Percentiles rank a stretch among this genome's conserved stretches.
Conservation (phyloP, 2,797 vertebrate species). For the Acropternis orthonyx region DNA sequence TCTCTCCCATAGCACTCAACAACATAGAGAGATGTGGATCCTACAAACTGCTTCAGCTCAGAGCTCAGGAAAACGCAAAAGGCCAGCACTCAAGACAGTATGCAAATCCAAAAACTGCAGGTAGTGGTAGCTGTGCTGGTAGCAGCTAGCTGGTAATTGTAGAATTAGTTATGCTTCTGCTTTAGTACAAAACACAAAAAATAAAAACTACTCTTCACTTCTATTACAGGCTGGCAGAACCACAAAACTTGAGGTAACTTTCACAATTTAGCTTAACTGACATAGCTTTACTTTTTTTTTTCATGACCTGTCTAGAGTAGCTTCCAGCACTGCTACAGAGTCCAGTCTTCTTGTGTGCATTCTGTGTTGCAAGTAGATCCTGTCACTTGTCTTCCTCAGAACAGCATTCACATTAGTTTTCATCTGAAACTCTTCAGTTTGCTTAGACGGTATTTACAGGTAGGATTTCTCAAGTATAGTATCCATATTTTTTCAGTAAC, state of each 20-base stretch:
- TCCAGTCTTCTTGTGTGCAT: not conserved
- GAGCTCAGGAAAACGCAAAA: not conserved
- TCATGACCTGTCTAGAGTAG: not conserved
- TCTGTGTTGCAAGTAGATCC: not conserved
- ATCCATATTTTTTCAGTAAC: not conserved
- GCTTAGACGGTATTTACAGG: not conserved
- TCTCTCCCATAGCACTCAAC: not conserved
- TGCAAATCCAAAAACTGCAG: not conserved
- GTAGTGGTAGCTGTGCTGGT: too few relatives aligned
- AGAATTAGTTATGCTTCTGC: not conserved
- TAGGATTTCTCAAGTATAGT: not conserved
- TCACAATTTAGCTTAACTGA: not conserved
- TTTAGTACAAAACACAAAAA: not conserved
- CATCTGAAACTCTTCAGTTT: not conserved
- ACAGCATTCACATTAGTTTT: not conserved
- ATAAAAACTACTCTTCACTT: not conserved
- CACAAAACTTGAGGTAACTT: not conserved
- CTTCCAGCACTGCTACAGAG: not conserved
- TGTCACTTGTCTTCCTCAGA: not conserved
- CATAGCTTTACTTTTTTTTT: not conserved
- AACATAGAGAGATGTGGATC: not conserved
- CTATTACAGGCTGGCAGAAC: not conserved
- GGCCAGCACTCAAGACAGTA: not conserved
- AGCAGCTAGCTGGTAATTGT: not conserved
- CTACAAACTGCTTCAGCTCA: not conserved